Conservation (phyloP, 2,113 vertebrate genomes). For the Hiodon tergisus region DNA sequence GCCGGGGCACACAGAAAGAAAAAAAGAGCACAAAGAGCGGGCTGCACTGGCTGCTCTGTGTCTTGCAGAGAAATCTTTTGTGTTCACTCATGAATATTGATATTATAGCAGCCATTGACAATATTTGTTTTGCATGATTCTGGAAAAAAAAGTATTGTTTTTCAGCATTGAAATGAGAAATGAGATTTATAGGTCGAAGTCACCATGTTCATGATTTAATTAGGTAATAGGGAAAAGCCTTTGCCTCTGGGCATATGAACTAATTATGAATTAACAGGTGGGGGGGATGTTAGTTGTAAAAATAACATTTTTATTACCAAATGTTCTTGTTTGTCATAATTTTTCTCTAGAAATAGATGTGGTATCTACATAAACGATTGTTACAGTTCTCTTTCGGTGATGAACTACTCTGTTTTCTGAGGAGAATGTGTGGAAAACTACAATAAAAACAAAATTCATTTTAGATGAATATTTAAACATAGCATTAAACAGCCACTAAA, state of each 20-base stretch:
- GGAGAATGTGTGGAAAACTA: too few species aligned
- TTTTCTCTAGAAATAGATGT: too few species aligned
- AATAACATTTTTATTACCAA: neutral
- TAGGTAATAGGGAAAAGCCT: conserved; percentile 18
- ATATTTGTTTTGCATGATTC: conserved; percentile 1
- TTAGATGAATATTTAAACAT: too few species aligned
- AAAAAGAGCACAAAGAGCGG: neutral
- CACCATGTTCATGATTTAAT: conserved; percentile 15
- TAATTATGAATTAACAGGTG: conserved; percentile 22
- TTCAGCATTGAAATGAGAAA: neutral
- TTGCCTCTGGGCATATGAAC: conserved; percentile 3
- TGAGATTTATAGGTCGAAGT: conserved; percentile 14
- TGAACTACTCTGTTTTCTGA: too few species aligned
- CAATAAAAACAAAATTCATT: too few species aligned
- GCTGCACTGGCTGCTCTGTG: neutral
- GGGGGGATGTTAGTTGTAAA: neutral
- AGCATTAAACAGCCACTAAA: too few species aligned
- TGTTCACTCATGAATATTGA: conserved; percentile 18
- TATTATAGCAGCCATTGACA: conserved; percentile 9
- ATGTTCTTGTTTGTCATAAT: neutral
- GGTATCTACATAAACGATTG: too few species aligned
- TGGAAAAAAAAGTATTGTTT: neutral
- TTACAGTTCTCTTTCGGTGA: too few species aligned
- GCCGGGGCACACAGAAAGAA: neutral
- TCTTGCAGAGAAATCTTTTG: neutral